Conservation (phyloP, 2,113 vertebrate species). For the Rhineura floridana region DNA sequence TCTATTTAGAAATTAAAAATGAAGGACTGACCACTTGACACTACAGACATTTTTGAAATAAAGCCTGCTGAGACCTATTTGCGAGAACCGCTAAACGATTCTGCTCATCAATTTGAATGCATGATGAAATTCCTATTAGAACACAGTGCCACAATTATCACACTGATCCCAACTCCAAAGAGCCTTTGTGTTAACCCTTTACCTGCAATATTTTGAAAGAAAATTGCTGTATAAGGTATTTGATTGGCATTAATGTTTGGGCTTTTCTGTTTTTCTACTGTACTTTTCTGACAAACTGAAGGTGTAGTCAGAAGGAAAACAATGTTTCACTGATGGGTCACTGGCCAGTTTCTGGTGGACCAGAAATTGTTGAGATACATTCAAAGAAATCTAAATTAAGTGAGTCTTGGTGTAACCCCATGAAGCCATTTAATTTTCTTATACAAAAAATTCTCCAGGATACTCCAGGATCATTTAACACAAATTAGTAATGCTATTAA, state of each 20-base stretch:
- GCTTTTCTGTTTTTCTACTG: not conserved
- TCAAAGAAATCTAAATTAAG: no score
- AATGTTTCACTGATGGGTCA: not conserved
- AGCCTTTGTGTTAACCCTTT: constrained; percentile 42
- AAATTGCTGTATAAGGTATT: not conserved
- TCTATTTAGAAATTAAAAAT: constrained; percentile 75
- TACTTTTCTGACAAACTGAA: not conserved
- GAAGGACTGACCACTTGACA: constrained; percentile 77
- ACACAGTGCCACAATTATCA: constrained; percentile 57
- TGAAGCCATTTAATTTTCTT: no score
- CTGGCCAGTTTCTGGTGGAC: not conserved
- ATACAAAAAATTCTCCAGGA: not conserved
- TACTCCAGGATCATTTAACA: not conserved
- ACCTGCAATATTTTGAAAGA: not conserved
- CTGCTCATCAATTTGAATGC: constrained; percentile 64
- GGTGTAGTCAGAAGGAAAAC: not conserved
- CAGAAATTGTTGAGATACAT: not conserved
- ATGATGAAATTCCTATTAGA: constrained; percentile 69
- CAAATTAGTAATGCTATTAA: not conserved
- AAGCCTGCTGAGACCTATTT: constrained; percentile 74
- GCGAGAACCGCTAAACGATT: constrained; percentile 71
- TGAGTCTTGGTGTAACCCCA: no score
- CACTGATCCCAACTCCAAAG: constrained; percentile 52
- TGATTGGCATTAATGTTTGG: not conserved
- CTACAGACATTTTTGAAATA: constrained; percentile 70